Evolutionary conservation across 2,797 vertebrate species (phyloP).

Genomic region (Anguilla marmorata): DNA sequence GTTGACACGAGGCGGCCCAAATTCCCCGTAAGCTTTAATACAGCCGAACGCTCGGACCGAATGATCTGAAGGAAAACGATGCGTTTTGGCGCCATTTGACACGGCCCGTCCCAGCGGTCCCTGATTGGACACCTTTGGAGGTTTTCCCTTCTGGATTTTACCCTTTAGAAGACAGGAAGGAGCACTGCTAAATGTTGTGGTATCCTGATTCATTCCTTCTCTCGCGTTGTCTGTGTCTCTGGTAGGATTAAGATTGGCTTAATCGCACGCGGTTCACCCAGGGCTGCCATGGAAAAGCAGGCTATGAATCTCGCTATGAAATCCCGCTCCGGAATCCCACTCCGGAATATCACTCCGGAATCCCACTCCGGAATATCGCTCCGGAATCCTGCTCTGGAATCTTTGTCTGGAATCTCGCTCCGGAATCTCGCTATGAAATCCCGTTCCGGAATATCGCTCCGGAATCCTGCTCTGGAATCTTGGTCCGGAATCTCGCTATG

Average conservation of each 20-base stretch:
- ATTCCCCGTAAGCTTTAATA: not conserved
- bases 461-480: not conserved
- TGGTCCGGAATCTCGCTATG: too few relatives aligned
- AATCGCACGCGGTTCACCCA: not conserved
- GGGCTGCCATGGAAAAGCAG: not conserved
- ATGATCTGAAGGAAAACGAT: not conserved
- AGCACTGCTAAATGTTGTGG: not conserved
- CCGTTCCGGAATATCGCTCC: not conserved
- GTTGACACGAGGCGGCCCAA: not conserved
- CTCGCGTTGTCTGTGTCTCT: not conserved
- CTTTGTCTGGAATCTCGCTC: too few relatives aligned
- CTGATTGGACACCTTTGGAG: not conserved
- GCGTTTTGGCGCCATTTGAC: not conserved
- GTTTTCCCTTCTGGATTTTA: not conserved
- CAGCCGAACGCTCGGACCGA: not conserved
- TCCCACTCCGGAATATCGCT: not conserved
- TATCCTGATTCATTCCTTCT: not conserved
- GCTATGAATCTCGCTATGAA: not conserved
- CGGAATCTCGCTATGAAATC: too few relatives aligned
- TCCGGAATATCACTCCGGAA: too few relatives aligned
- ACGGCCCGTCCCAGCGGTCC: not conserved
- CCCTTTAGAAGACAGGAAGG: not conserved
- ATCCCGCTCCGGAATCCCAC: too few relatives aligned
- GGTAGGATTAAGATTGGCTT: constrained; percentile 8
- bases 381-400: not conserved